A percentile compares a stretch with the other conserved stretches of the same genome.
phyloP scores from a whole-genome alignment of 2,888 invertebrate species.

The Sclerodermus sp. region DNA sequence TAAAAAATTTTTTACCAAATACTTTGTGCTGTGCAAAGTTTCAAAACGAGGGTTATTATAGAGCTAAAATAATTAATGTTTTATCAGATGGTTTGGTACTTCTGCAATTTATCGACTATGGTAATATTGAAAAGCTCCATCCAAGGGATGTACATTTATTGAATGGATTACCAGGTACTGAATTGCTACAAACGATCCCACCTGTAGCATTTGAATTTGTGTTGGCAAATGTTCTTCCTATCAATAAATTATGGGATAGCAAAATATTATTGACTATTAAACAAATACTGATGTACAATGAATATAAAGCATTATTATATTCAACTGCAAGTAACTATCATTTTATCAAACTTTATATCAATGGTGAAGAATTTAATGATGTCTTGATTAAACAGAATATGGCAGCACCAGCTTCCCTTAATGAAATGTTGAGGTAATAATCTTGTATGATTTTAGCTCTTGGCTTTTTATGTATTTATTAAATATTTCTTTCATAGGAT shows the following conservation, averaged over 20 bases:
- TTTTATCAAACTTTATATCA: constrained; percentile 36
- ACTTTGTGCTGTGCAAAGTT: constrained; percentile 69
- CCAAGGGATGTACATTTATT: constrained; percentile 64
- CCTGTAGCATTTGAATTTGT: constrained; percentile 66
- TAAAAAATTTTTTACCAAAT: constrained; percentile 56
- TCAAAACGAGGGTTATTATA: constrained; percentile 68
- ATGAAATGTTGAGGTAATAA: constrained; percentile 36
- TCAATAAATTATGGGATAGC: constrained; percentile 62
- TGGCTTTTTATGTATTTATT: not conserved
- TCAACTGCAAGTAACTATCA: constrained; percentile 18
- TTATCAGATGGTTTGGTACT: constrained; percentile 62
- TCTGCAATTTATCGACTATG: constrained; percentile 72
- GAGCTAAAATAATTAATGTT: constrained; percentile 64
- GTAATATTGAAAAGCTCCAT: constrained; percentile 66
- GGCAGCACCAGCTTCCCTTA: constrained; percentile 31
- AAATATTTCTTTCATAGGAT: not conserved
- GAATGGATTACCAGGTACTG: constrained; percentile 60
- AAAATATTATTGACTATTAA: constrained; percentile 56
- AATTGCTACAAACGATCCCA: constrained; percentile 54
- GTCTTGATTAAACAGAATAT: constrained; percentile 32
- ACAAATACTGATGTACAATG: constrained; percentile 55
- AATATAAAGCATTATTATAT: constrained; percentile 46
- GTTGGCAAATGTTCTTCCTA: constrained; percentile 62
- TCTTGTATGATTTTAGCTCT: not conserved
- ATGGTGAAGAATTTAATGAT: constrained; percentile 36